Base-by-base conservation (phyloP, 2,797 vertebrate species). In the Falco biarmicus region DNA sequence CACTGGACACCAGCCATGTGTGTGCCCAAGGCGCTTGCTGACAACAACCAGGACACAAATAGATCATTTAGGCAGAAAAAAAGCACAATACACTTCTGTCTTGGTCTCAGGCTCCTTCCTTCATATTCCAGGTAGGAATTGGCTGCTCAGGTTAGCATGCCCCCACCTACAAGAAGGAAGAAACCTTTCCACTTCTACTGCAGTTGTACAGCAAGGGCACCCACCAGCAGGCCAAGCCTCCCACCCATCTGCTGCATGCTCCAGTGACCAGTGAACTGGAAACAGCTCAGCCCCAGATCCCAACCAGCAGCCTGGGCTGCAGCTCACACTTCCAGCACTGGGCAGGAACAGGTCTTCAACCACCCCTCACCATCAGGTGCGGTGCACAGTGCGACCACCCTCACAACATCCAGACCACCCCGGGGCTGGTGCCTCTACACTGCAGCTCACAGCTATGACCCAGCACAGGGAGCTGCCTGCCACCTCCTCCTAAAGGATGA, bases 1-100 rank as follows among this genome's bases (percentile, higher is more conserved):
- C 22, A 45, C 15, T 20, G 39, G 54, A 54, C 19, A 13, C 0
- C 0, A 84, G 24, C 43, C 0, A 0, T 5, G 10, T 15, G 3
- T 1, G 4, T 20, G 63, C 28, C n/a, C 50, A 29, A 29, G 60
- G 48, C 0, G 1, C 61, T 24, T 74, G 66, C 43, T 86, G 63
- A 57, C 37, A 71, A 41, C 22, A 78, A 31, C 5, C 9, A 39
- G 25, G 41, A 53, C 18, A 73, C 26, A 70, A 53, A 57, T 3
- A 76, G 20, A 77, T 10, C 13, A 53, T 4, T 9, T 20, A 43
- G 15, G 9, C 3, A 1, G 34, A 61, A 69, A 43, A 85, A 74
- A 73, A 37, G 13, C 18, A 26, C 48, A 87, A 25, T 17, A 39
- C 6, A 29, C 43, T 89, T 54, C 3, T 7, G 6, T 5, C 25